Evolutionary conservation across 2,797 vertebrate genomes (phyloP), one percentile per base, ranked within the genome.

Genomic region (Neolamprologus multifasciatus): DNA sequence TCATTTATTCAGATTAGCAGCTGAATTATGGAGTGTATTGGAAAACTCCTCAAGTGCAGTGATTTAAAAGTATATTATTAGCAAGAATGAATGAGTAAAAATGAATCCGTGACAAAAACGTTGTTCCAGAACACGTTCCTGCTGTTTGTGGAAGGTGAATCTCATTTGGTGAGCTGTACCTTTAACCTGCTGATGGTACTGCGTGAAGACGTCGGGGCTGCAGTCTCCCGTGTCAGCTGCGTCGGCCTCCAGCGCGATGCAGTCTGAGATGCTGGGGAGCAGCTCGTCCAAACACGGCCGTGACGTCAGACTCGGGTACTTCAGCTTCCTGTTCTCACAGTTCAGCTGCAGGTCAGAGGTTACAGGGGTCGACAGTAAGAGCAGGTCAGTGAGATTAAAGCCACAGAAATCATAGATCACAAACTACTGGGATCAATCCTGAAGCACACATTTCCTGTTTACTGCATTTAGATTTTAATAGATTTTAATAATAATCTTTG

Each of bases 301-400:
- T 2, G 97, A 95, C 2, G 96, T 93, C 81, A 97, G 84, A 77
- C 96, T 97, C 86, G 97, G 92, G 92, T 96, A 97, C 92, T 97
- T 97, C 78, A 97, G 76, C 91, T 97, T 97, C 92, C 95, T 96
- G 95, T 97, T 97, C 92, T 97, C 96, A 79, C 94, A 93, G 95
- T 96, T 97, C 51, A 97, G 93, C 97, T 97, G 90, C 14, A 74
- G 84, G 85, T 55, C 84, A 82, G 83, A 85, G 40, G 36, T 74
- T 43, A 89, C 52, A 33, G 6, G 11, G 33, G 26, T 45, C n/a
- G 38, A 79, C 11, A 9, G 6, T 16, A 33, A 26, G 55, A 84
- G 16, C 16, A 14, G 6, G n/a, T 9, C n/a, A 33, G 17, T 31
- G 21, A 17, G 16, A 19, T 26, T 29, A 50, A 38, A 29, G 43